These are phyloP conservation scores for Calliopum simillimum DNA, from an alignment of 2,888 invertebrate species.

Conservation along the genomic window DNA sequence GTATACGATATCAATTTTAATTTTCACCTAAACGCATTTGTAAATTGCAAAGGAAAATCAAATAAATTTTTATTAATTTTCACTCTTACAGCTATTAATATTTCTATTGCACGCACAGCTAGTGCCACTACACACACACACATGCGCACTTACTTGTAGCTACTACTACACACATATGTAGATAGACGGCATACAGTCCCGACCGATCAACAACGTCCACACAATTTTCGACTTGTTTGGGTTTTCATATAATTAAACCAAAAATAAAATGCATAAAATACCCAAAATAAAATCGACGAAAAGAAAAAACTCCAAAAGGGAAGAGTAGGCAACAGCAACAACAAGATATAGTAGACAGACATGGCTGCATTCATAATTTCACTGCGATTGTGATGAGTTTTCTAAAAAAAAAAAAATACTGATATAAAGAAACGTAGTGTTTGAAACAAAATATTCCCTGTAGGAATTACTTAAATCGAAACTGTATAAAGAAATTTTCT, in stretches of 20 bases:
- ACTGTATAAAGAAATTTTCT: no score
- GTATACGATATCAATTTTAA: background rate
- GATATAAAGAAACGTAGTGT: no score
- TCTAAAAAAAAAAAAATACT: slow-evolving; percentile 1
- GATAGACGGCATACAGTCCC: background rate
- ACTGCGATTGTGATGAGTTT: slow-evolving; percentile 6
- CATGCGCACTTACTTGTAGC: no score
- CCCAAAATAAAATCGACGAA: background rate
- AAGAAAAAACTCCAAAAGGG: slow-evolving; percentile 13
- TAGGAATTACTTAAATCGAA: no score
- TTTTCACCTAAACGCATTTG: slow-evolving; percentile 16
- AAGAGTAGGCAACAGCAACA: background rate
- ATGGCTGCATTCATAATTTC: slow-evolving; percentile 30
- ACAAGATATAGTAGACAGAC: no score
- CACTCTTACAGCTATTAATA: slow-evolving; percentile 10
- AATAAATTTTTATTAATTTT: slow-evolving; percentile 17
- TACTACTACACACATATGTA: no score
- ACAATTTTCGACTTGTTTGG: slow-evolving; percentile 27
- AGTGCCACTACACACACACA: background rate
- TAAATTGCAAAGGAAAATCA: background rate
- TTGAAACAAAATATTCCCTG: no score
- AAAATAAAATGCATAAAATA: slow-evolving; percentile 29
- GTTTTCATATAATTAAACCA: slow-evolving; percentile 22
- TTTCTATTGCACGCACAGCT: background rate
- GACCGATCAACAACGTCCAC: background rate